Conservation (phyloP, 2,888 invertebrate genomes). For the Anodontia alba region DNA sequence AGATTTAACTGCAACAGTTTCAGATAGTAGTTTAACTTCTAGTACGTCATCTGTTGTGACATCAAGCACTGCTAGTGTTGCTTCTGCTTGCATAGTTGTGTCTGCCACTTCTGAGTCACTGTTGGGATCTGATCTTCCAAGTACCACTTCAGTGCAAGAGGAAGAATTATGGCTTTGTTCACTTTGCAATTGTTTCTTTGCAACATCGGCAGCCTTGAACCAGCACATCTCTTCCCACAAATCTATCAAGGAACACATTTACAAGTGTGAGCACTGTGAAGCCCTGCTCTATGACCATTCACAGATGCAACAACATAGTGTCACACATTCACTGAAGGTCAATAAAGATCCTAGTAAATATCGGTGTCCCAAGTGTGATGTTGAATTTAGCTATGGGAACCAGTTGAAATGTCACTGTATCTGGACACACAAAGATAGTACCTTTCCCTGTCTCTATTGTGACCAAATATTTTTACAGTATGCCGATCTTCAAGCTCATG, state of each 20-base stretch:
- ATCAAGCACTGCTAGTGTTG: too few relatives aligned
- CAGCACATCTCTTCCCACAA: not conserved
- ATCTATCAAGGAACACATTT: not conserved
- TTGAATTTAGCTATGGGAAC: not conserved
- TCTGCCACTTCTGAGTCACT: too few relatives aligned
- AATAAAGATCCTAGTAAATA: not conserved
- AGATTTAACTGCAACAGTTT: too few relatives aligned
- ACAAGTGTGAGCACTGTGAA: slow-evolving; percentile 18
- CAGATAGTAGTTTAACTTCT: too few relatives aligned
- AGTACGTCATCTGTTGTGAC: too few relatives aligned
- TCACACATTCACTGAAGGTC: not conserved
- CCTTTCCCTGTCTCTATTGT: not conserved
- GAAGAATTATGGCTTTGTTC: not conserved
- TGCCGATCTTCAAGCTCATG: not conserved
- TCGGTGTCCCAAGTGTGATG: not conserved
- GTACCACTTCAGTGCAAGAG: not conserved
- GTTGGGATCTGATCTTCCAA: too few relatives aligned
- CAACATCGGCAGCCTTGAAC: not conserved
- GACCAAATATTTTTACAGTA: not conserved
- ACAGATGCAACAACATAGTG: not conserved
- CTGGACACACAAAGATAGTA: not conserved
- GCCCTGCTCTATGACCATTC: not conserved
- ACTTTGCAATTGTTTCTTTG: not conserved
- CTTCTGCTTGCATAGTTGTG: too few relatives aligned
- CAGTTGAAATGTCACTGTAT: not conserved